phyloP scores from a whole-genome alignment of 2,113 vertebrate species.

The Tor tambroides region DNA sequence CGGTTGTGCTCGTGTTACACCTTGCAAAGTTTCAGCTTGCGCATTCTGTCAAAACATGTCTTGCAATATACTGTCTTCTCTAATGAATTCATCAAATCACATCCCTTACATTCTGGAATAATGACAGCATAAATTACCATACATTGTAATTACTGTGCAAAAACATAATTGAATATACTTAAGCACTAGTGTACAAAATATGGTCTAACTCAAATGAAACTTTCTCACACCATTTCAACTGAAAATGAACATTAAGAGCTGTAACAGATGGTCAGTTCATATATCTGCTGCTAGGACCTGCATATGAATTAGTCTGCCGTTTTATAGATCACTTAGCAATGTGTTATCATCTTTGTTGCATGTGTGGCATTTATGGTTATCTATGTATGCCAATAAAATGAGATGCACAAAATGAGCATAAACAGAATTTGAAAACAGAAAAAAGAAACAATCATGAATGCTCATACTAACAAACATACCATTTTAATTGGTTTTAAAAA shows the following conservation, averaged over 20 bases:
- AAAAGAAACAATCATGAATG: neutral
- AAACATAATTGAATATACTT: conserved; percentile 30
- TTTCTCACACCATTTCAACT: conserved; percentile 14
- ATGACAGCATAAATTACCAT: conserved; percentile 30
- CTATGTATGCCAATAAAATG: neutral
- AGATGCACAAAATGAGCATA: neutral
- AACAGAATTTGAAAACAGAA: neutral
- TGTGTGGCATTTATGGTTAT: neutral
- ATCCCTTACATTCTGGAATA: neutral
- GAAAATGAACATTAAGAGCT: neutral
- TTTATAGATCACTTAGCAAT: conserved; percentile 32
- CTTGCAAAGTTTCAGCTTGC: neutral
- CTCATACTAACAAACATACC: neutral
- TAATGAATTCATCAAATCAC: neutral
- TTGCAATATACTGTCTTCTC: neutral
- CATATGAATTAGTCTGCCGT: neutral
- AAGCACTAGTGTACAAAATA: conserved; percentile 35
- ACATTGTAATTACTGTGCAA: conserved; percentile 43
- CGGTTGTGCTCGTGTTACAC: neutral
- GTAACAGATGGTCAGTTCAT: neutral
- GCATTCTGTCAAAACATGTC: neutral
- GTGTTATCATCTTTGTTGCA: neutral
- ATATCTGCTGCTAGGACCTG: neutral
- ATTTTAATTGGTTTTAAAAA: neutral
- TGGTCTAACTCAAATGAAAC: conserved; percentile 22